Conservation (phyloP, 2,888 invertebrate species). For the Endotricha flammealis region DNA sequence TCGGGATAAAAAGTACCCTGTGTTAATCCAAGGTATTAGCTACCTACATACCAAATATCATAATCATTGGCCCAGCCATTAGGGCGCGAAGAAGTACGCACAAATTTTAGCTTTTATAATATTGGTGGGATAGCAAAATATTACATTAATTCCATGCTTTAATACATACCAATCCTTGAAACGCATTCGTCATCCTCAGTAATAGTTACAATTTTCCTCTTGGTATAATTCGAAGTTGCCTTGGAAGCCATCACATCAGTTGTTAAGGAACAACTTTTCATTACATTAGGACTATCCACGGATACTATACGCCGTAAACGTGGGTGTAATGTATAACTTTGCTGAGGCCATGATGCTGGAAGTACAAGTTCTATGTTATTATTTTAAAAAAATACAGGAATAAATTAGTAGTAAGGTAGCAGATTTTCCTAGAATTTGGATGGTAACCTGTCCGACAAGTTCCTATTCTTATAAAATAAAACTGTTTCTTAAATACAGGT, state of each 20-base stretch:
- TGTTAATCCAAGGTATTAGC: no score
- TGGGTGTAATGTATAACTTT: conserved; percentile 39
- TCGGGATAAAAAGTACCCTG: no score
- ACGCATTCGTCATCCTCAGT: conserved; percentile 51
- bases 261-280: conserved; percentile 43
- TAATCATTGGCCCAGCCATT: no score
- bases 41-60: no score
- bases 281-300: conserved; percentile 39
- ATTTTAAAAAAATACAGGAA: background rate
- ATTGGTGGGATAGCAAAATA: no score
- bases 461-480: no score
- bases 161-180: conserved; percentile 49
- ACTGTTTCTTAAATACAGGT: no score
- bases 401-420: background rate
- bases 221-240: conserved; percentile 33
- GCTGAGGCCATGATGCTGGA: conserved; percentile 44
- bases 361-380: conserved; percentile 8
- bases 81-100: no score
- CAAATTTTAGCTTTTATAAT: no score
- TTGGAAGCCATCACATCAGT: conserved; percentile 25
- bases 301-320: conserved; percentile 49
- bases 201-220: conserved; percentile 60
- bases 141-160: no score
- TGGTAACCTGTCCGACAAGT: no score
- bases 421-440: no score